Evolutionary conservation across 2,888 invertebrate genomes (phyloP), one percentile per base, ranked within the genome.

Genomic region (Parnassius mnemosyne): DNA sequence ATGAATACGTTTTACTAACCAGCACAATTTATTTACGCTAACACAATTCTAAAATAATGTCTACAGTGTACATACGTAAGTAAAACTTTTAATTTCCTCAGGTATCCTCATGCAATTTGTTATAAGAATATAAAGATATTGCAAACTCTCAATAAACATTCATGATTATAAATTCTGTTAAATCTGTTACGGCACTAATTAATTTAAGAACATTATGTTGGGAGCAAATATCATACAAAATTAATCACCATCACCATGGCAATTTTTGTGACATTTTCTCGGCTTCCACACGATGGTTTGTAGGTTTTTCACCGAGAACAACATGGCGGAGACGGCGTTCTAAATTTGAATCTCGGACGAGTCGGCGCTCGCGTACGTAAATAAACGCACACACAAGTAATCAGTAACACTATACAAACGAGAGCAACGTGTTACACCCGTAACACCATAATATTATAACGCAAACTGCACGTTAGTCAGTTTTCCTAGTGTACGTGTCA

Each of bases 321-420:
- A 90, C 90, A 90, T 90, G 91, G 90, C 90, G 91, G 89, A 85
- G 89, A 86, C 87, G 87, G 85, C 79, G 87, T 89, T 91, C 91
- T 91, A 91, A 87, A 85, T 91, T 90, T 89, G 91, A 89, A 91
- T 88, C 90, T 89, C 90, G 91, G 90, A 87, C 91, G 90, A 89
- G 90, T 90, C 89, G 90, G 89, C 88, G 91, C 90, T 89, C 87
- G 89, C 86, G 88, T 89, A 90, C 91, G 89, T 90, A 91, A 90
- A 91, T 91, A 91, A 90, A 90, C 91, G 86, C 90, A 91, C 91
- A 90, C 90, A 90, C 81, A 82, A 85, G 84, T 83, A 87, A 84
- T 87, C 87, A 85, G 89, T 87, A 89, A 89, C 85, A 87, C 87
- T 88, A 87, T 87, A 88, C 87, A 89, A 84, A 81, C 77, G 78